phyloP scores from a whole-genome alignment of 1,140 invertebrate species.

The Cyclina sinensis region DNA sequence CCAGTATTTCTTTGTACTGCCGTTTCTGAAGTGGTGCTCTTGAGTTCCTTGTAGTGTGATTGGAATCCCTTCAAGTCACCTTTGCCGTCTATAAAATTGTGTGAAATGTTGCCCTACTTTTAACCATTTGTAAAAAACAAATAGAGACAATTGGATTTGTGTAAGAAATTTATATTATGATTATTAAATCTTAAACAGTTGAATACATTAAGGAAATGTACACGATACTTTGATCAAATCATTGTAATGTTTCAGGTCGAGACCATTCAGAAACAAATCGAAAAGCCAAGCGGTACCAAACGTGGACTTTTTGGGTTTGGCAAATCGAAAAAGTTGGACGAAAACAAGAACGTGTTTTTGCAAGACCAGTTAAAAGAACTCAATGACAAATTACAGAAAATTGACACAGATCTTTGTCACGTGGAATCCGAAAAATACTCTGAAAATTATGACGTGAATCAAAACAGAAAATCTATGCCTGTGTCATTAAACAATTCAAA shows the following conservation, averaged over 20 bases:
- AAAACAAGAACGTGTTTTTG: conserved; percentile 70
- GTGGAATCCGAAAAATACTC: conserved; percentile 40
- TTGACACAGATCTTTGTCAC: conserved; percentile 70
- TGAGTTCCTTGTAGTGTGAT: too few species aligned
- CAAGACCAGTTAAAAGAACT: conserved; percentile 75
- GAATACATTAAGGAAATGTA: too few species aligned
- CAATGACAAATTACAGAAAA: conserved; percentile 67
- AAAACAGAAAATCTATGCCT: conserved; percentile 73
- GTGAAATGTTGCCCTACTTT: too few species aligned
- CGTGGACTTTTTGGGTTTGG: conserved; percentile 74
- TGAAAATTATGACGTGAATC: conserved; percentile 67
- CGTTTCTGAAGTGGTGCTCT: too few species aligned
- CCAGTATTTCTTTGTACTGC: too few species aligned
- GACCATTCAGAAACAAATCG: conserved; percentile 74
- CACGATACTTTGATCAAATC: too few species aligned
- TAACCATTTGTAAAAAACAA: too few species aligned
- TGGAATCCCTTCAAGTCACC: too few species aligned
- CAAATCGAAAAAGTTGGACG: conserved; percentile 71
- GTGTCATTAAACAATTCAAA: conserved; percentile 43
- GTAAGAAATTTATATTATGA: too few species aligned
- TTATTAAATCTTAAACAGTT: too few species aligned
- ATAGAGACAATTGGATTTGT: too few species aligned
- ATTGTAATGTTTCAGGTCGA: conserved; percentile 73
- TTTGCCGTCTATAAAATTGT: too few species aligned
- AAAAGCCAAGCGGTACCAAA: conserved; percentile 52